Base-by-base conservation (phyloP, 2,113 vertebrate species). In the Camarhynchus parvulus region DNA sequence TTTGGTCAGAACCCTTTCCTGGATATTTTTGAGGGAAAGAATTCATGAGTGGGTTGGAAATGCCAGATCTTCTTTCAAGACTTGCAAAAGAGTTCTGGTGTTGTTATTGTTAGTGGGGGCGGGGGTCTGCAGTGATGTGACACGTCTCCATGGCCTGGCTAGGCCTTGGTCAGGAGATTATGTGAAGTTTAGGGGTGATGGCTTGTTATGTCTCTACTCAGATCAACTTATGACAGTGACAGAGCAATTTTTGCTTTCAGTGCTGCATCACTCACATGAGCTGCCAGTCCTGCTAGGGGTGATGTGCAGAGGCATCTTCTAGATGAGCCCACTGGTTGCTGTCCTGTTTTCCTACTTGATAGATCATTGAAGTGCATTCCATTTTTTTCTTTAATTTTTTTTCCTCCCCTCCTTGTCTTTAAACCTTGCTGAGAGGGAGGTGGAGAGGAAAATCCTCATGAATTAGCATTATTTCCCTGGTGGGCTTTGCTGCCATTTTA, bases 401-500 rank as follows among this genome's bases (percentile, higher is more conserved):
- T 35, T 6, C 27, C 25, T 58, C 49, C 53, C 44, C 23, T 73
- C 66, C 68, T 96, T 72, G n/a, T 64, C 80, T 92, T 94, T 80
- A 44, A 93, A 83, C 56, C 87, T 94, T 81, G 78, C 84, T 90
- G 95, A 94, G 95, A 92, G 76, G 85, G 88, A 94, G 92, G 92
- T 91, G 37, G 86, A 94, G 80, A 92, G 76, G 90, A 96, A 96
- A 95, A 91, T 94, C 83, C 80, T 92, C 94, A 90, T 94, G 82
- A 89, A 94, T 89, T 97, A 94, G 90, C 88, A 84, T 94, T 92
- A 95, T 96, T 96, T 94, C 91, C 93, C 88, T 94, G 73, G 81
- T 91, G 96, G 96, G 94, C 87, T 95, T 96, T 96, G 92, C 94
- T 94, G 92, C 95, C 91, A 96, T 96, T 96, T 96, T 96, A 95